Evolutionary conservation across 2,113 vertebrate species (phyloP).

Genomic region (Morone saxatilis): DNA sequence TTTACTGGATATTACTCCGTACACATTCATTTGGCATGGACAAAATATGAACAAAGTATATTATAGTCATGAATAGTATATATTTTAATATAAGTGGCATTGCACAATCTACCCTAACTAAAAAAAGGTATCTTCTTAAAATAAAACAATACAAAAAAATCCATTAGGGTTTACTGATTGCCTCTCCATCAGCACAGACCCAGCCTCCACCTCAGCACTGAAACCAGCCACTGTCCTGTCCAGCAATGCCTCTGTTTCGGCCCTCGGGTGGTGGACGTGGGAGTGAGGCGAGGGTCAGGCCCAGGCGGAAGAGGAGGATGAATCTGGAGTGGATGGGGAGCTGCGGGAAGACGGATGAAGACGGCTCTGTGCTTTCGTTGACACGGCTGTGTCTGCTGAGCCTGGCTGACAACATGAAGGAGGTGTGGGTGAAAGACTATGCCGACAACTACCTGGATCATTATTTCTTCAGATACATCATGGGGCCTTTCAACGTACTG

Average conservation of each 20-base stretch:
- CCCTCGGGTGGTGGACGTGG: background rate
- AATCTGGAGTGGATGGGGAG: slow-evolving; percentile 12
- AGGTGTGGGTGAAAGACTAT: slow-evolving; percentile 88
- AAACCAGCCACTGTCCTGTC: background rate
- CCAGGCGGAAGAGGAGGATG: background rate
- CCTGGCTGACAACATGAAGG: slow-evolving; percentile 87
- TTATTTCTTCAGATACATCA: slow-evolving; percentile 86
- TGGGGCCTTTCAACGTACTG: slow-evolving; percentile 89
- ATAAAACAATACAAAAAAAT: background rate
- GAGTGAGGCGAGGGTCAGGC: background rate
- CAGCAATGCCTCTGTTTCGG: slow-evolving; percentile 75
- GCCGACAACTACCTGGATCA: slow-evolving; percentile 86
- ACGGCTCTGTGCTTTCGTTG: slow-evolving; percentile 54
- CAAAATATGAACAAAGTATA: no score
- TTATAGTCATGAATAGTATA: background rate
- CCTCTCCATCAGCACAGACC: background rate
- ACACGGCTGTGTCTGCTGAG: slow-evolving; percentile 83
- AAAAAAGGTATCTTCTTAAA: background rate
- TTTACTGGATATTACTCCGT: no score
- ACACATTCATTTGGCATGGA: no score
- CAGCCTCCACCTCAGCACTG: background rate
- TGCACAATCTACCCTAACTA: background rate
- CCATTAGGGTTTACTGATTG: no score
- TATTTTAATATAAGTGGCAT: background rate
- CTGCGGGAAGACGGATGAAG: slow-evolving; percentile 32